A percentile compares a stretch with the other conserved stretches of the same genome.
phyloP scores from a whole-genome alignment of 2,797 vertebrate genomes.

The Myripristis murdjan region DNA sequence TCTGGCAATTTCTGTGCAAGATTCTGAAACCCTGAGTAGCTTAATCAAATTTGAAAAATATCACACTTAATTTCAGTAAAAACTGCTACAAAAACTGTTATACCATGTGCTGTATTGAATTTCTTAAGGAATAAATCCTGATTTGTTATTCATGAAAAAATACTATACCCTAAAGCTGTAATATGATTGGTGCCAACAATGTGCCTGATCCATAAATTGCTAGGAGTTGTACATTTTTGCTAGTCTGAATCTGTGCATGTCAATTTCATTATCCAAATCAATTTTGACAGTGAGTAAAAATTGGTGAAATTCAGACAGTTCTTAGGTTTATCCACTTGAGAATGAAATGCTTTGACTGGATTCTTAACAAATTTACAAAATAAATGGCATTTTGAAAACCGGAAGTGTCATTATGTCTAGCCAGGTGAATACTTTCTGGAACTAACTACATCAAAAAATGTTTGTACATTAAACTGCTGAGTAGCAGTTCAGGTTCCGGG shows the following conservation, averaged over 20 bases:
- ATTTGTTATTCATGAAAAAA: neutral
- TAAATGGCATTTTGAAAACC: neutral
- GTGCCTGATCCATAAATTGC: neutral
- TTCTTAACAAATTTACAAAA: neutral
- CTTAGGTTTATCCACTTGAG: neutral
- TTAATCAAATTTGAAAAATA: neutral
- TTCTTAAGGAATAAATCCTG: neutral
- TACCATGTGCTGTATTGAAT: neutral
- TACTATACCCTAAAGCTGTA: neutral
- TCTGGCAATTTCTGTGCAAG: neutral
- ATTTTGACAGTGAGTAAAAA: neutral
- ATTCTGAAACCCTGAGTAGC: neutral
- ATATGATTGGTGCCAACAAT: neutral
- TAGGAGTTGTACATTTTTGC: constrained; percentile 1
- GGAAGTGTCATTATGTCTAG: neutral
- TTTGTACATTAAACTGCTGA: neutral
- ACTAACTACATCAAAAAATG: neutral
- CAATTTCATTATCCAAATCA: too few species aligned
- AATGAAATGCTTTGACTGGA: neutral
- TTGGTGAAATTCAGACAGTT: neutral
- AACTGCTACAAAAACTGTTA: too few species aligned
- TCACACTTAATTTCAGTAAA: too few species aligned
- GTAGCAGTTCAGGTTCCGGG: neutral
- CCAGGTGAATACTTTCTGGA: neutral
- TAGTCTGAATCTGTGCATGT: too few species aligned